A percentile compares a stretch with the other conserved stretches of the same genome.
Conservation (phyloP, 2,888 invertebrate genomes). For the Rosalia funebris region DNA sequence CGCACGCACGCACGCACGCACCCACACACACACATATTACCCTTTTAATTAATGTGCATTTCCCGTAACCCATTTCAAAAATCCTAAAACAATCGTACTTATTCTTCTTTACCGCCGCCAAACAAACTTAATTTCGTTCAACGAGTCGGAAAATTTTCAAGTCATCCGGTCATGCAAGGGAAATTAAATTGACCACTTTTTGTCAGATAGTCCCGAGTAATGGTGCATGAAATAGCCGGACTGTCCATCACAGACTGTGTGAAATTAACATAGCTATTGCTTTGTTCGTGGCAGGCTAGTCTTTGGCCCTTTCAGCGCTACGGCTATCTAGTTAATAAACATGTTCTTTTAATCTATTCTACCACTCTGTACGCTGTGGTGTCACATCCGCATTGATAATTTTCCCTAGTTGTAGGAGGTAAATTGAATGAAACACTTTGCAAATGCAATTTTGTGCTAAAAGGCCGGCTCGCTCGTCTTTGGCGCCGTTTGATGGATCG, state of each 20-base stretch:
- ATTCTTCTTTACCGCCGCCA: conserved; percentile 7
- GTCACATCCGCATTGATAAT: conserved; percentile 1
- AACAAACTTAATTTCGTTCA: conserved; percentile 18
- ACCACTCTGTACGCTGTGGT: neutral
- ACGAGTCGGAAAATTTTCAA: conserved; percentile 38
- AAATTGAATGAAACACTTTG: neutral
- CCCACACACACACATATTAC: too few species aligned
- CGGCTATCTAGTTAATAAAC: conserved; percentile 23
- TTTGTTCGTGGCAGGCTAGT: conserved; percentile 11
- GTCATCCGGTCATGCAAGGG: conserved; percentile 43
- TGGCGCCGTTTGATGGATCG: too few species aligned
- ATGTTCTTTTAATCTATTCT: conserved; percentile 19
- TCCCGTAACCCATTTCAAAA: too few species aligned
- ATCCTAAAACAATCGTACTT: conserved; percentile 2
- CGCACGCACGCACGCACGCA: too few species aligned
- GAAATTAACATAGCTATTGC: conserved; percentile 26
- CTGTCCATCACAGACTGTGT: conserved; percentile 29
- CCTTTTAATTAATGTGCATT: too few species aligned
- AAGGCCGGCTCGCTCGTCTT: neutral
- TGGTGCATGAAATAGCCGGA: conserved; percentile 37
- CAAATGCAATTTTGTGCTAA: neutral
- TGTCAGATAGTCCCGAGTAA: conserved; percentile 42
- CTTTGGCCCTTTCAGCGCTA: conserved; percentile 16
- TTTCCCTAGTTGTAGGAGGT: neutral
- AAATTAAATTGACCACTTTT: conserved; percentile 46